Evolutionary conservation across 2,888 invertebrate genomes (phyloP), one percentile per base, ranked within the genome.

Genomic region (Ametastegia equiseti): DNA sequence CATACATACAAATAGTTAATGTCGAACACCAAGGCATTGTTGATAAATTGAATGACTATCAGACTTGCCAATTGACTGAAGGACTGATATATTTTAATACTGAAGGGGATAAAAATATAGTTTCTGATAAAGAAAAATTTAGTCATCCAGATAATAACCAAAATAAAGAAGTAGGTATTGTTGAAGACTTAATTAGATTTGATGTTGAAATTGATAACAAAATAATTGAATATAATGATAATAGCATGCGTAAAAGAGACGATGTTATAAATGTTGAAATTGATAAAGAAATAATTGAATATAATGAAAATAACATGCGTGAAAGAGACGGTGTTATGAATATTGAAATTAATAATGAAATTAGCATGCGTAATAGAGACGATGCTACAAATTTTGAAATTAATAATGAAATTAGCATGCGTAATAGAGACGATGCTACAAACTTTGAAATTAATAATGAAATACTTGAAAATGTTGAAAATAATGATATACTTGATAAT

Each of bases 1-100:
- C 73, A 0, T 71, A 78, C 23, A 78, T 83, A 0, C 79, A 82
- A 39, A 54, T 82, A 7, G 50, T 83, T 54, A n/a, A 45, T 36
- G 15, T 11, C 13, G 45, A 45, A 13, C 45, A 13, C 2, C 4
- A 13, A 7, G 1, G 45, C 2, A 13, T 45, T 7, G 1, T 45
- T 45, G 6, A 45, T 2, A 45, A 45, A 13, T 13, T 13, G 2
- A 45, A 45, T 45, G 45, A 4, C 7, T 5, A 1, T 47, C 42
- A 7, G 13, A 54, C 15, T 69, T 15, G 4, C 30, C 13, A 27
- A 2, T 13, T 30, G 13, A 42, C 19, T 15, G 36, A 39, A 42
- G 9, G 15, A 23, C n/a, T 69, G 2, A 19, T 27, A 4, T 13
- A 63, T 33, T 2, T 15, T 33, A 33, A 9, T 33, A 4, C 33